Base-by-base conservation (phyloP, 1,140 invertebrate genomes). In the Cyclargus thomasi region DNA sequence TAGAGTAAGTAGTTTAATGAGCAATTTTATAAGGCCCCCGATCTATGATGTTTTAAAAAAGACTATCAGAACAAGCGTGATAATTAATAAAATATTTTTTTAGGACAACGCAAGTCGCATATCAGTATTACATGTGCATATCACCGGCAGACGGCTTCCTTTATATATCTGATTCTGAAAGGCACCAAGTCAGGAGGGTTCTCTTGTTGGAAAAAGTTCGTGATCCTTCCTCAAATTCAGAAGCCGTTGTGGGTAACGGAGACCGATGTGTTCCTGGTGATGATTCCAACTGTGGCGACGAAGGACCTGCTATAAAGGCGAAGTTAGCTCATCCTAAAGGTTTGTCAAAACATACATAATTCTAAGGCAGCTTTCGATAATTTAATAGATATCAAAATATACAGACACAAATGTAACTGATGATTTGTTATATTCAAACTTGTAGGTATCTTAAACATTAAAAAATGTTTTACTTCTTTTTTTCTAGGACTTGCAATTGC, bases 261-360 rank as follows among this genome's bases (percentile, higher is more conserved):
- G 96, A 97, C 78, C 92, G 97, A 71, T 99, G 98, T 88, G 96
- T 98, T 66, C 98, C 97, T 5, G 97, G 97, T 3, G 97, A 99
- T 79, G 92, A 93, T 74, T 92, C 91, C 62, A 95, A 96, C 67
- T 99, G 98, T 88, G 98, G 98, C 5, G 98, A 99, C 88, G 97
- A 97, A 70, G 96, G 97, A 63, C 94, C 94, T 21, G 98, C 98
- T 7, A 93, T 95, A 21, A 93, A 96, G 70, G 98, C 98, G 4
- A 96, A 97, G 83, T 92, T 99, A 17, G 95, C 97, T 22, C 97
- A 99, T 93, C 98, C 98, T 7, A 99, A 99, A 95, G 98, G 97
- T 92, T 90, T n/a, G 65, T 47, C 39, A 47, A 2, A 0, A 29
- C 29, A 8, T 11, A 47, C 11, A 11, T 47, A 0, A 1, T 47